Evolutionary conservation across 2,888 invertebrate species (phyloP).

Genomic region (Rhynchonema sp.): DNA sequence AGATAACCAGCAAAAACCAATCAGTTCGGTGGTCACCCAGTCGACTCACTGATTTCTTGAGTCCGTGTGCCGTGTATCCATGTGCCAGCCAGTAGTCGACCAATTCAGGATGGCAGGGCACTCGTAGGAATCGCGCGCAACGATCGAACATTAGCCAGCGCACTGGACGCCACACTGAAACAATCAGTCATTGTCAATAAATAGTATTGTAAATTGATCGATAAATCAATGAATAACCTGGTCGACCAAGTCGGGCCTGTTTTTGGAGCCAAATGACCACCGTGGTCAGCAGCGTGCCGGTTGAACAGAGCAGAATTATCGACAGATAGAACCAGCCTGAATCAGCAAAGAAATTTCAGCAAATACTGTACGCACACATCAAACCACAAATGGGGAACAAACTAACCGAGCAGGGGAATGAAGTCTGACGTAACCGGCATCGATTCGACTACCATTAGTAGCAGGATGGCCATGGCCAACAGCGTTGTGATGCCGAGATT

Average conservation of each 20-base stretch:
- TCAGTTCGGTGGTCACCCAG: too few species aligned
- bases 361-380: too few species aligned
- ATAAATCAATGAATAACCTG: too few species aligned
- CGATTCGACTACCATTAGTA: conserved; percentile 34
- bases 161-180: conserved; percentile 17
- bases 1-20: too few species aligned
- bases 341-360: too few species aligned
- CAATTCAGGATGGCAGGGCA: neutral
- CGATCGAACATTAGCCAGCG: neutral
- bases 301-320: conserved; percentile 34
- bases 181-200: too few species aligned
- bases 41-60: too few species aligned
- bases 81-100: neutral
- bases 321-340: conserved; percentile 35
- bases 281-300: conserved; percentile 34
- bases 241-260: neutral
- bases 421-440: conserved; percentile 36
- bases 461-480: conserved; percentile 31
- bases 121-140: neutral
- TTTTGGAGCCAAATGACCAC: conserved; percentile 33
- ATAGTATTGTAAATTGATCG: too few species aligned
- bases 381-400: too few species aligned
- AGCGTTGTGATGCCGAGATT: conserved; percentile 24
- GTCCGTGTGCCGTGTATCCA: neutral
- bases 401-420: conserved; percentile 34